phyloP scores from a whole-genome alignment of 1,140 invertebrate species.

The Heterodera carotae region DNA sequence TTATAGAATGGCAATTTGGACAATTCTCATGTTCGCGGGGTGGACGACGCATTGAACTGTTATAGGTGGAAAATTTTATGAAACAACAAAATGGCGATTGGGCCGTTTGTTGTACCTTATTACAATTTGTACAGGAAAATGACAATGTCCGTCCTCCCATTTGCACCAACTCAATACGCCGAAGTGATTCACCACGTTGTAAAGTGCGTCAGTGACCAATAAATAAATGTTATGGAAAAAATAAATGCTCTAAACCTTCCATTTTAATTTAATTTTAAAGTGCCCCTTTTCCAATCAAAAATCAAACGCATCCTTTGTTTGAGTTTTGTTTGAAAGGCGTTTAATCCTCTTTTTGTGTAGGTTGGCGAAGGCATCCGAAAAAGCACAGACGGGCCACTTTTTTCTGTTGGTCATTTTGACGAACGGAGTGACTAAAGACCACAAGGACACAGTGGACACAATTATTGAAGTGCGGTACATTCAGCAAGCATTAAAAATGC shows the following conservation, averaged over 20 bases:
- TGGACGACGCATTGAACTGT: slow-evolving; percentile 30
- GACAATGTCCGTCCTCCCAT: slow-evolving; percentile 48
- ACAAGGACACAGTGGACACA: slow-evolving; percentile 48
- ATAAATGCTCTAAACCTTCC: slow-evolving; percentile 12
- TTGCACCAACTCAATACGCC: slow-evolving; percentile 52
- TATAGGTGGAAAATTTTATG: slow-evolving; percentile 20
- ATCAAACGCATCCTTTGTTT: no score
- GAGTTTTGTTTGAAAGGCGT: no score
- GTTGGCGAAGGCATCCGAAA: slow-evolving; percentile 47
- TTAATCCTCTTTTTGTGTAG: slow-evolving; percentile 43
- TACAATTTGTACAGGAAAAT: slow-evolving; percentile 17
- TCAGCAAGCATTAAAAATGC: neutral
- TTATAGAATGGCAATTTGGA: slow-evolving; percentile 44
- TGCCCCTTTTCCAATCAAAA: slow-evolving; percentile 24
- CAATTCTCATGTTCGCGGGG: slow-evolving; percentile 47
- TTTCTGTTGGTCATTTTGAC: slow-evolving; percentile 51
- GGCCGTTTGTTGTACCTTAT: no score
- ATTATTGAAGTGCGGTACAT: slow-evolving; percentile 34
- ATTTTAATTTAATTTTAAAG: neutral
- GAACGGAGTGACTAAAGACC: slow-evolving; percentile 46
- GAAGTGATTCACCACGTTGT: slow-evolving; percentile 51
- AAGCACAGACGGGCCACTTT: slow-evolving; percentile 38
- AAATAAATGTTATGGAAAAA: no score
- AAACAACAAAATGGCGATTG: neutral
- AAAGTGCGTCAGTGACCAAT: no score